Evolutionary conservation across 2,113 vertebrate species (phyloP).

Genomic region (Tachuris rubrigastra): DNA sequence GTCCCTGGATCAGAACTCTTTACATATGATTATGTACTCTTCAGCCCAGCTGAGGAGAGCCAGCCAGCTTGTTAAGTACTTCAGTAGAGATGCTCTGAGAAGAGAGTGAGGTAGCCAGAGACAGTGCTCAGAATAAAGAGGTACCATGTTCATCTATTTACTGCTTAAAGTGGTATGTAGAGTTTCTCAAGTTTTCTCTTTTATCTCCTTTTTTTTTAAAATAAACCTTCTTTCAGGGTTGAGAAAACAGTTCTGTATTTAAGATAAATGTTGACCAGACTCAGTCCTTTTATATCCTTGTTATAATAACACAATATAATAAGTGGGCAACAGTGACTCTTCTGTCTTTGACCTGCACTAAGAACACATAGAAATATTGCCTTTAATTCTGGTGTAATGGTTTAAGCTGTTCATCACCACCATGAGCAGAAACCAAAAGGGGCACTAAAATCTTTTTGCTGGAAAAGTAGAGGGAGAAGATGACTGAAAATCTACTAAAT

Average conservation of each 20-base stretch:
- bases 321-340: background rate
- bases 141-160: background rate
- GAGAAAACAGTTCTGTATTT: background rate
- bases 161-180: background rate
- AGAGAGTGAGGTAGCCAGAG: background rate
- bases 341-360: background rate
- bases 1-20: background rate
- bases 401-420: background rate
- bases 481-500: background rate
- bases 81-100: background rate
- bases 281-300: background rate
- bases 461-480: background rate
- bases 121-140: background rate
- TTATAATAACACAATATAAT: background rate
- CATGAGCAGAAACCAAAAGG: background rate
- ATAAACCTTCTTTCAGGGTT: background rate
- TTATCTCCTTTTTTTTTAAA: too few relatives aligned
- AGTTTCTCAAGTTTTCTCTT: background rate
- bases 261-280: background rate
- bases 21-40: background rate
- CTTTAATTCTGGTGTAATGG: background rate
- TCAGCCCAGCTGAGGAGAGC: background rate
- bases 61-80: background rate
- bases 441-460: background rate
- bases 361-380: background rate